phyloP scores from a whole-genome alignment of 1,140 invertebrate genomes.

The Drosophila sucinea region DNA sequence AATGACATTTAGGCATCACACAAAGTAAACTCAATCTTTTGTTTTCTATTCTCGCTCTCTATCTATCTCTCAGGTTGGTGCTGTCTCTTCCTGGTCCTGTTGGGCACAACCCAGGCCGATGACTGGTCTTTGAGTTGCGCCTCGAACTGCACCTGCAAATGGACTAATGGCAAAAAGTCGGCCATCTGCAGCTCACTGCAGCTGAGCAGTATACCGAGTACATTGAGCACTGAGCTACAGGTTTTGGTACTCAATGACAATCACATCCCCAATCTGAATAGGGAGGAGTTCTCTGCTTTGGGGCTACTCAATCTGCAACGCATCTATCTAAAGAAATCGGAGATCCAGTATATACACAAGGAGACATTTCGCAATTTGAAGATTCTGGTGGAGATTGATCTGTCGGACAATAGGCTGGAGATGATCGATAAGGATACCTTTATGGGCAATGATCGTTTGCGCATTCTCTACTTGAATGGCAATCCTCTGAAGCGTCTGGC shows the following conservation, averaged over 20 bases:
- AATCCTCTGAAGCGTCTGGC: conserved; percentile 88
- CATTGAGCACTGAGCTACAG: conserved; percentile 92
- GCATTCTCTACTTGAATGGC: conserved; percentile 87
- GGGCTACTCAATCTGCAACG: conserved; percentile 93
- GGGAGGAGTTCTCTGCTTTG: conserved; percentile 90
- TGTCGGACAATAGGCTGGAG: conserved; percentile 89
- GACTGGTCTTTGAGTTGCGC: conserved; percentile 91
- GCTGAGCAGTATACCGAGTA: conserved; percentile 89
- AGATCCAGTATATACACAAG: conserved; percentile 89
- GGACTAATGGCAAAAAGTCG: conserved; percentile 94
- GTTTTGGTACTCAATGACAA: conserved; percentile 93
- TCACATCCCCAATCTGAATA: conserved; percentile 89
- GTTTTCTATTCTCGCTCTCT: neutral
- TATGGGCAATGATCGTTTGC: conserved; percentile 88
- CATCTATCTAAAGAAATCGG: conserved; percentile 90
- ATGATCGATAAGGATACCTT: conserved; percentile 89
- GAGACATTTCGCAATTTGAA: conserved; percentile 93
- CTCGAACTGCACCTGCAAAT: conserved; percentile 93
- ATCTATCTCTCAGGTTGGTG: conserved; percentile 20
- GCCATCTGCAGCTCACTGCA: conserved; percentile 91
- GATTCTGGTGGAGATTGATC: conserved; percentile 93
- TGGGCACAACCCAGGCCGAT: conserved; percentile 84
- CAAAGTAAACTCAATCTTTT: neutral
- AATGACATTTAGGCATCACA: conserved; percentile 29
- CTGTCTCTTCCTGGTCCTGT: conserved; percentile 44